Percentiles rank a stretch among this genome's conserved stretches.
Evolutionary conservation across 2,888 invertebrate genomes (phyloP).

Genomic region (Pocota personata): DNA sequence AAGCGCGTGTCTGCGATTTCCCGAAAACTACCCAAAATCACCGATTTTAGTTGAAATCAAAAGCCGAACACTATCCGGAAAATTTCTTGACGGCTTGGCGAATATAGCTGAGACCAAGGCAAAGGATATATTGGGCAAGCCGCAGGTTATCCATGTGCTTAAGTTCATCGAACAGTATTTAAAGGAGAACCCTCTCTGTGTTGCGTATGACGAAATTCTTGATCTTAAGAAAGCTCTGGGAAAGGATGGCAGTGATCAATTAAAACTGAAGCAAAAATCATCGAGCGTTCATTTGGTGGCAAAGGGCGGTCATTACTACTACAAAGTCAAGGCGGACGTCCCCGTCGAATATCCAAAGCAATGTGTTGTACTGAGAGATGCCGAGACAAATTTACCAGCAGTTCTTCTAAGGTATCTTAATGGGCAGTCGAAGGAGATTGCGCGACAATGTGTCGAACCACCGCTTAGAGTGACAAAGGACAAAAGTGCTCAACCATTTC

Average conservation of each 20-base stretch:
- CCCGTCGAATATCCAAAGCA: slow-evolving; percentile 87
- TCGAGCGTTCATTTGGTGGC: slow-evolving; percentile 85
- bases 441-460: slow-evolving; percentile 87
- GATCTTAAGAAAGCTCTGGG: slow-evolving; percentile 84
- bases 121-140: slow-evolving; percentile 85
- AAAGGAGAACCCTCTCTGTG: slow-evolving; percentile 88
- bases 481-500: slow-evolving; percentile 83
- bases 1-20: slow-evolving; percentile 87
- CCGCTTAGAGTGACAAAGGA: slow-evolving; percentile 84
- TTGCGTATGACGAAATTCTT: slow-evolving; percentile 89
- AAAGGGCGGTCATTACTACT: slow-evolving; percentile 85
- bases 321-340: slow-evolving; percentile 85
- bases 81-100: slow-evolving; percentile 86
- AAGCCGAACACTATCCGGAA: slow-evolving; percentile 87
- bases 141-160: slow-evolving; percentile 85
- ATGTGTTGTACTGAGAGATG: slow-evolving; percentile 83
- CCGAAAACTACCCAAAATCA: slow-evolving; percentile 85
- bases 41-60: slow-evolving; percentile 87
- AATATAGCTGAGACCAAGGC: slow-evolving; percentile 86
- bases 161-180: slow-evolving; percentile 87
- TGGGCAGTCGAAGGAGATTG: slow-evolving; percentile 88
- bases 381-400: slow-evolving; percentile 87
- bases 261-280: slow-evolving; percentile 87
- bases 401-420: slow-evolving; percentile 85
- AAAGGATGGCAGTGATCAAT: slow-evolving; percentile 83